phyloP scores from a whole-genome alignment of 1,140 invertebrate genomes.

The Scaptomyza montana region DNA sequence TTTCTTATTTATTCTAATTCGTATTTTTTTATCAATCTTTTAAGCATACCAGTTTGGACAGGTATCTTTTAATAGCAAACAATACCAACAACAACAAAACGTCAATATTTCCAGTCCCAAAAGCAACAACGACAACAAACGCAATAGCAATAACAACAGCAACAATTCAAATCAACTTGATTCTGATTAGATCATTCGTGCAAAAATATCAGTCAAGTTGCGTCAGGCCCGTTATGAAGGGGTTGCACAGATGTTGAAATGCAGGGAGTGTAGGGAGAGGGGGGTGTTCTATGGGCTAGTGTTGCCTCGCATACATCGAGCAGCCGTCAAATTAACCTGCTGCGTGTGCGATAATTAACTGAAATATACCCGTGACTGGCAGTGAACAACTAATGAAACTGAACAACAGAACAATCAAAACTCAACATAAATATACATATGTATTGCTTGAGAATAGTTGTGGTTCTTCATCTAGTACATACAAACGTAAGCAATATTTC shows the following conservation, averaged over 20 bases:
- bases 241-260: neutral
- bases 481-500: neutral
- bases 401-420: slow-evolving; percentile 44
- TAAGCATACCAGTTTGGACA: slow-evolving; percentile 22
- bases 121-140: slow-evolving; percentile 35
- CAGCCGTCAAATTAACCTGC: slow-evolving; percentile 54
- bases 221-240: slow-evolving; percentile 38
- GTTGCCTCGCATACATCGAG: slow-evolving; percentile 18
- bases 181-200: slow-evolving; percentile 77
- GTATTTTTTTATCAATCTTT: no score
- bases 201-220: slow-evolving; percentile 74
- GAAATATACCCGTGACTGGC: slow-evolving; percentile 78
- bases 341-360: slow-evolving; percentile 76
- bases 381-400: slow-evolving; percentile 37
- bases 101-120: slow-evolving; percentile 49
- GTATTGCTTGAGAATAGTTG: slow-evolving; percentile 8
- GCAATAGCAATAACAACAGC: slow-evolving; percentile 2
- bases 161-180: slow-evolving; percentile 71
- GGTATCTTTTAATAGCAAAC: slow-evolving; percentile 17
- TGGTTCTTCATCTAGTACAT: neutral
- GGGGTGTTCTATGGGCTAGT: slow-evolving; percentile 2
- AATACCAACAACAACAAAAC: slow-evolving; percentile 7
- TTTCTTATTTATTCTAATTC: no score
- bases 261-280: neutral
- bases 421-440: slow-evolving; percentile 30